Evolutionary conservation across 2,888 invertebrate genomes (phyloP), one percentile per base, ranked within the genome.

Genomic region (Entomobrya proxima): DNA sequence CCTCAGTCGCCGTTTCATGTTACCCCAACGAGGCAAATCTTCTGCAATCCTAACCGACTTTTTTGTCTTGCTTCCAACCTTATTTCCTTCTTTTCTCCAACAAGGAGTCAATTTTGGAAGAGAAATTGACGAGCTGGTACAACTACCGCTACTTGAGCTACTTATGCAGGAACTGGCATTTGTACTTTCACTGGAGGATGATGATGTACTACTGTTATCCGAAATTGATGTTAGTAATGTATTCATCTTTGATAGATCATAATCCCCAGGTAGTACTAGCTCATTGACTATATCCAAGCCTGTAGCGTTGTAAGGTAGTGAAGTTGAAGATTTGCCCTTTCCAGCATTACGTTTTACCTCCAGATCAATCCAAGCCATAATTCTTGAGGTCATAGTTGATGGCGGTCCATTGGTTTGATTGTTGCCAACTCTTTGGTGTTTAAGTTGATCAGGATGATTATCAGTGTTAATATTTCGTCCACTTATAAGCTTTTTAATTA

Each of bases 311-410:
- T 58, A 69, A 15, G 76, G 55, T 30, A 76, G 7, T 18, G 81
- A 30, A n/a, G 24, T 27, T 72, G 27, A 81, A 18, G 67, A 67
- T 18, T 47, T 79, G 30, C 47, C 64, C 44, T 61, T 86, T 69
- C 24, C 32, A 35, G 67, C 37, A 40, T 67, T 67, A 18, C 83
- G 87, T 44, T 87, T 85, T 18, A 89, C 89, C 79, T 90, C 89
- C 55, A 88, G 72, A 69, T 89, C 88, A 83, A 90, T 89, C 90
- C 90, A 90, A 9, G 87, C 88, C 87, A 90, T 87, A 44, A 90
- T 90, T 58, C 89, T 47, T 1, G 89, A 88, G 72, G 89, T 89
- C 15, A 90, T 81, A 0, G 81, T 67, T 30, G 78, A 78, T 6
- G 37, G 30, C n/a, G 61, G n/a, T 24, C 64, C 52, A 1, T 32